Evolutionary conservation across 2,797 vertebrate genomes (phyloP), one percentile per base, ranked within the genome.

Genomic region (Epinephelus coioides): DNA sequence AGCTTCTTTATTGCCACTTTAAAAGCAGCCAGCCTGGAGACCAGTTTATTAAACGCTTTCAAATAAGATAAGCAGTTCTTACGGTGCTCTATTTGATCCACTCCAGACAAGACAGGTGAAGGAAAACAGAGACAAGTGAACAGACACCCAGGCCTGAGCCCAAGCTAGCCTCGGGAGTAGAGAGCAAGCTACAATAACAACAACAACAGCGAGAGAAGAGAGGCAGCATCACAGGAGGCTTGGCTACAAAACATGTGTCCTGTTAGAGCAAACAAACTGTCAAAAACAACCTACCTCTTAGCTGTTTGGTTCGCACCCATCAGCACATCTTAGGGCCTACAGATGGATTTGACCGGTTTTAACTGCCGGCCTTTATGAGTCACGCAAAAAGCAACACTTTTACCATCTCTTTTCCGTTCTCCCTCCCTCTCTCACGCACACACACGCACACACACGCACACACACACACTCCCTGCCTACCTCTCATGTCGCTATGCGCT

Each of bases 201-300:
- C 77, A 86, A 60, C 79, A 79, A 51, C 61, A 79, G 5, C 49
- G 75, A 23, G 1, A 78, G 72, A 44, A 73, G 44, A 73, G 79
- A 83, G 59, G 69, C 38, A 4, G 69, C 83, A 84, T 80, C 84
- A 71, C 79, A 64, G 72, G 73, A 83, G 78, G 59, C 51, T 21
- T 3, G 17, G 60, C 80, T 64, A 34, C 70, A 85, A 74, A 89
- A 89, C 81, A 83, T 30, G 73, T 85, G 87, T 89, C 79, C 76
- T 84, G 78, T 83, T 75, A 67, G 34, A 81, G 66, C 67, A 82
- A 83, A 74, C 78, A 78, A 85, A 88, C 72, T 66, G 79, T 85
- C 78, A 88, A 69, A 88, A 89, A 55, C 77, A 87, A 88, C 93
- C 38, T 92, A 94, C 93, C 92, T 92, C 73, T 54, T 4, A 86